A percentile compares a stretch with the other conserved stretches of the same genome.
phyloP scores from a whole-genome alignment of 2,797 vertebrate genomes.

The Pipistrellus pipistrellus region DNA sequence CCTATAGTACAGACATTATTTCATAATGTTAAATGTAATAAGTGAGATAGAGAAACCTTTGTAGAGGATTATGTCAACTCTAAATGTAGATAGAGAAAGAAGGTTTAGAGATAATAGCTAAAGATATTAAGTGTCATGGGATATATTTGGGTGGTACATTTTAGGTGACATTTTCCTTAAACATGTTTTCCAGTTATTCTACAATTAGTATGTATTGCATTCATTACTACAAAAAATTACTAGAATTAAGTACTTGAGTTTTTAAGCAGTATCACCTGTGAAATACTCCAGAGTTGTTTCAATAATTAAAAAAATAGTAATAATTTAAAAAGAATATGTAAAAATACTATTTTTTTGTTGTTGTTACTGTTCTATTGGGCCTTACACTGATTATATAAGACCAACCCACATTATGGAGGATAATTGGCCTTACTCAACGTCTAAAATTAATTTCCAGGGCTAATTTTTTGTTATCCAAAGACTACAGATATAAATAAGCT shows the following conservation, averaged over 20 bases:
- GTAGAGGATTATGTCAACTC: conserved; percentile 1
- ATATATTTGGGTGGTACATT: not conserved
- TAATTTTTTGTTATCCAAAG: not conserved
- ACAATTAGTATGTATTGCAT: not conserved
- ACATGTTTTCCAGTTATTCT: not conserved
- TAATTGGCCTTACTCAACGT: not conserved
- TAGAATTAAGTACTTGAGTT: conserved; percentile 2
- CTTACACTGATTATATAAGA: not conserved
- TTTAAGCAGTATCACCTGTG: not conserved
- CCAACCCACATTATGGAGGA: not conserved
- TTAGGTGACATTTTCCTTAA: not conserved
- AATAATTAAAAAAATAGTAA: not conserved
- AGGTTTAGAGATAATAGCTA: not conserved
- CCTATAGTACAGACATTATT: not conserved
- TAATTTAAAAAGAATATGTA: not conserved
- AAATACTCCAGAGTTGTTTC: conserved; percentile 25
- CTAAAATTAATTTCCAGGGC: not conserved
- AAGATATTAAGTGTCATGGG: not conserved
- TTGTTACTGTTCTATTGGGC: not conserved
- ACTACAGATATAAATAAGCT: not conserved
- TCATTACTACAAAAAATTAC: conserved; percentile 28
- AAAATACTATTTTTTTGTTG: conserved; percentile 21
- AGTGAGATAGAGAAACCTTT: not conserved
- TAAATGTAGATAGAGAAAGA: not conserved
- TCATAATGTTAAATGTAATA: not conserved